phyloP scores from a whole-genome alignment of 2,113 vertebrate species.

The Tetrao urogallus region DNA sequence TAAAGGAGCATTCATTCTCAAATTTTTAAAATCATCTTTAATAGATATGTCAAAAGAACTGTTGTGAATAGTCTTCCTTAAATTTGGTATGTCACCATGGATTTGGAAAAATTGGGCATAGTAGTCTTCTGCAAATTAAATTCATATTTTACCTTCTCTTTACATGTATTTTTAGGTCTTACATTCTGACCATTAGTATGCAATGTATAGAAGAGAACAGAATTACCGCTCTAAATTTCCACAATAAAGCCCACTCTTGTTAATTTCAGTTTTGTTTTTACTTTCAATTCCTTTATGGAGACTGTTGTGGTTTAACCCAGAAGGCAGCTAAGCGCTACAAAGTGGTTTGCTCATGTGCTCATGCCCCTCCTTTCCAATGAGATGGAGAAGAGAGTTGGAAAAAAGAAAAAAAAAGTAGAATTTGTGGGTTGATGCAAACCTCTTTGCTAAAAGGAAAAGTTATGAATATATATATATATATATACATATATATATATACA shows the following conservation, averaged over 20 bases:
- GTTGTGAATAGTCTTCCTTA: background rate
- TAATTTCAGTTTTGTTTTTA: background rate
- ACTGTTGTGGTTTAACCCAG: no score
- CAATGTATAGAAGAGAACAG: background rate
- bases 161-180: background rate
- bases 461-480: no score
- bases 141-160: background rate
- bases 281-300: background rate
- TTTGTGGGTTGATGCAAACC: no score
- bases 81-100: background rate
- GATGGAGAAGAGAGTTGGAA: no score
- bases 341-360: no score
- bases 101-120: background rate
- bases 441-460: no score
- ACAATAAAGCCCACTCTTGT: background rate
- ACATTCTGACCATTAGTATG: background rate
- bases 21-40: background rate
- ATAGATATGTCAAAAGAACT: background rate
- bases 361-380: no score
- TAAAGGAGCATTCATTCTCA: background rate
- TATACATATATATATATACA: no score
- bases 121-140: background rate
- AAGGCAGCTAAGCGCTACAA: no score
- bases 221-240: background rate
- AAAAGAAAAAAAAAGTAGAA: no score